Evolutionary conservation across 64 coral and sea anemone species (phyloP), one percentile per base, ranked within the genome.

Genomic region (Hydrozoanthus tunicans): DNA sequence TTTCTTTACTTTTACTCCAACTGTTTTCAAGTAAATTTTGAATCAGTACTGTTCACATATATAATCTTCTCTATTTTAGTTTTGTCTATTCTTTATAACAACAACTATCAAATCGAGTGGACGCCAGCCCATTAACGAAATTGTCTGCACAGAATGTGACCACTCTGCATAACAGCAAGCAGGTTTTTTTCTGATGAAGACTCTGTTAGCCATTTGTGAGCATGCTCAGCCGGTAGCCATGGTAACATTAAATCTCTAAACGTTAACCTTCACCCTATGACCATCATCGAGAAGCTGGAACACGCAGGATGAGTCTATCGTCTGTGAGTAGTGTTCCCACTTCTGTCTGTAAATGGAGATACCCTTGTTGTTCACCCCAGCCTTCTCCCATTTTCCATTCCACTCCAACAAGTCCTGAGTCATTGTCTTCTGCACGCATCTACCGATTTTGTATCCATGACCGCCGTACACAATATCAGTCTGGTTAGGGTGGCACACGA

Each of bases 361-460:
- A 0, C 11, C 11, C 13, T 58, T 10, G 57, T 55, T 88, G 53
- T 60, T 75, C 1, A 59, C 67, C 55, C 3, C 1, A 7, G 73
- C 84, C 6, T 32, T 58, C n/a, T 73, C 67, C 84, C 84, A 88
- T 9, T 51, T 58, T 61, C 84, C 84, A 7, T 14, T 88, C 84
- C 84, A 88, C 43, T 88, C 20, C 56, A 88, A 7, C 32, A 88
- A 73, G 3, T 88, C 24, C 60, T 88, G 84, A 74, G 70, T 51
- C 59, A 88, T 32, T 0, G 84, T 88, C 26, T 88, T 88, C 55
- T 88, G 84, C 8, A 88, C 24, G 23, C 84, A 88, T 88, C 61
- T 61, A 57, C 84, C 84, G 32, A 88, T 59, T 32, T 54, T 5
- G 59, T 4, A 0, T 6, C 67, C 69, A 7, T n/a, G 5, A 13